These are phyloP conservation scores for Beris morrisii DNA, from an alignment of 2,888 invertebrate genomes.

Conservation along the genomic window DNA sequence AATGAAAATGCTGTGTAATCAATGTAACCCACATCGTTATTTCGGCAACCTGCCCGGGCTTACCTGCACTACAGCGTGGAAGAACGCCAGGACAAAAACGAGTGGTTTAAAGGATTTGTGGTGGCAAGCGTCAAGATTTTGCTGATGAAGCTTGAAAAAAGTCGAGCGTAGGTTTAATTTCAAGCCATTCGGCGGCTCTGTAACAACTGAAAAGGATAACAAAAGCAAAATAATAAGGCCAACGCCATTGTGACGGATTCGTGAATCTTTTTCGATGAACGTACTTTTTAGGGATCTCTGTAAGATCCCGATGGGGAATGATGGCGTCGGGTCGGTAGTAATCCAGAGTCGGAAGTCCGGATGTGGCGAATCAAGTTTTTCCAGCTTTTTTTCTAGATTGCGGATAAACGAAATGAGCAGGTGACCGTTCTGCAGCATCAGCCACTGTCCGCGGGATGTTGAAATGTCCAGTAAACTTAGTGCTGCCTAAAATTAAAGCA, in stretches of 20 bases:
- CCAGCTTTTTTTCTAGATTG: constrained; percentile 80
- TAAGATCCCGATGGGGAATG: constrained; percentile 87
- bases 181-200: constrained; percentile 88
- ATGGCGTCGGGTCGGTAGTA: constrained; percentile 84
- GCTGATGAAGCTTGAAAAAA: constrained; percentile 80
- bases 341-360: constrained; percentile 91
- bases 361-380: constrained; percentile 78
- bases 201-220: constrained; percentile 68
- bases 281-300: constrained; percentile 81
- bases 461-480: constrained; percentile 68
- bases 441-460: constrained; percentile 79
- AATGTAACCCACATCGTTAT: background rate
- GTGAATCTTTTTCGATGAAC: background rate
- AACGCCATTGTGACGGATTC: background rate
- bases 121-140: constrained; percentile 70
- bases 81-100: constrained; percentile 87
- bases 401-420: constrained; percentile 77
- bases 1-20: constrained; percentile 3
- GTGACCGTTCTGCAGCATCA: constrained; percentile 93
- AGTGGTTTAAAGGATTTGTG: constrained; percentile 80
- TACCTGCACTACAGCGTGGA: constrained; percentile 89
- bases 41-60: background rate
- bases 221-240: background rate
- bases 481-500: constrained; percentile 63
- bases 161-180: constrained; percentile 87